These are phyloP conservation scores for Proterorhinus semilunaris DNA, from an alignment of 2,113 vertebrate species.

Conservation along the genomic window DNA sequence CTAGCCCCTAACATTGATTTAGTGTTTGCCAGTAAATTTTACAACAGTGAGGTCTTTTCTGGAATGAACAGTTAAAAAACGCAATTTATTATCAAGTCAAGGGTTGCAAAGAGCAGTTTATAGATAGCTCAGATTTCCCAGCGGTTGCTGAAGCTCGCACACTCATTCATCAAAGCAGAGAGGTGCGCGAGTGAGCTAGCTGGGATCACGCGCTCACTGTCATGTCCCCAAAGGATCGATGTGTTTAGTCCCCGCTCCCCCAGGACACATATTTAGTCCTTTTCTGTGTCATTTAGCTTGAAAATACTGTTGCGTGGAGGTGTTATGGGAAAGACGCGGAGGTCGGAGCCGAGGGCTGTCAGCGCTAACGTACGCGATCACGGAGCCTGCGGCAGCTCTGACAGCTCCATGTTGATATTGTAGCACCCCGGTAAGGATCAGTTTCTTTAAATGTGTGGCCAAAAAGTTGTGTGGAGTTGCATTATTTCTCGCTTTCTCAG, in stretches of 20 bases:
- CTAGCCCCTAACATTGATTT: no score
- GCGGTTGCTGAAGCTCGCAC: not conserved
- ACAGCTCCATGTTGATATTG: slow-evolving; percentile 36
- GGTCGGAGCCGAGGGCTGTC: slow-evolving; percentile 58
- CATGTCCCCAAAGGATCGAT: not conserved
- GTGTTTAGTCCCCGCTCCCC: not conserved
- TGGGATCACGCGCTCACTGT: not conserved
- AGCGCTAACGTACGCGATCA: slow-evolving; percentile 46
- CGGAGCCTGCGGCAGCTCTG: slow-evolving; percentile 30
- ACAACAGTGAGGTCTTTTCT: no score
- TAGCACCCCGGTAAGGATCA: slow-evolving; percentile 54
- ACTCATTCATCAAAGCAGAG: not conserved
- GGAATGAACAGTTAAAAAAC: no score
- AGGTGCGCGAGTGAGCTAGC: not conserved
- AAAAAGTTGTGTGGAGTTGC: not conserved
- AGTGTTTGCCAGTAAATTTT: no score
- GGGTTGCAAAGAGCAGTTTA: not conserved
- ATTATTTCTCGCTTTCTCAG: slow-evolving; percentile 12
- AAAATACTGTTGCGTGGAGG: slow-evolving; percentile 4
- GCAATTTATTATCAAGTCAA: no score
- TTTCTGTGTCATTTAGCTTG: not conserved
- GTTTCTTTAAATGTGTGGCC: not conserved
- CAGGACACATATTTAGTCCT: no score
- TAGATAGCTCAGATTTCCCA: not conserved
- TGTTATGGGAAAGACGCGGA: slow-evolving; percentile 70